Base-by-base conservation (phyloP, 2,113 vertebrate genomes). In the Cryptomyrus ogoouensis region DNA sequence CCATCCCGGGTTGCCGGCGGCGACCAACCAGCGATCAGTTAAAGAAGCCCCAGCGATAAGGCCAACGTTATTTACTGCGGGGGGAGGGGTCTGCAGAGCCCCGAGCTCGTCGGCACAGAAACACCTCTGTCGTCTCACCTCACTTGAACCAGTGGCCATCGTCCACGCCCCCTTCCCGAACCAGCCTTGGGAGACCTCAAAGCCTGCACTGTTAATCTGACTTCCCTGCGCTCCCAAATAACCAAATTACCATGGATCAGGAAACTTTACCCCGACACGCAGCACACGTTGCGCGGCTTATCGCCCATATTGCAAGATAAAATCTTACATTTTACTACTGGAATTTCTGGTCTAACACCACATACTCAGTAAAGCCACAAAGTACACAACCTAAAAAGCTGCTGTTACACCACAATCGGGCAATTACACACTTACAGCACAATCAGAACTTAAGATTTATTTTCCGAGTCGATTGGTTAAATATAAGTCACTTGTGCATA, bases 71-170 rank as follows among this genome's bases (percentile, higher is more conserved):
- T 27, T 74, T 74, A 74, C 62, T 35, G 2, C n/a, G 0, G 49
- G 6, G 7, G n/a, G 15, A 0, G 87, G 56, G 46, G 88, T 46
- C 80, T 24, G 19, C 8, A 80, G 46, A 46, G 42, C 17, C 85
- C 58, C 8, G 2, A 50, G 47, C 47, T 42, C 50, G 1, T 24
- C 39, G 0, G 39, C 85, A 62, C 66, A 50, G 66, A 90, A 90
- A 53, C 31, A 49, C 58, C 62, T 74, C 35, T 88, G 58, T 77
- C 31, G 46, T 50, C 52, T 90, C 83, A 90, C 89, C 89, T 77
- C 24, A 80, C 47, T 44, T 90, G 85, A 90, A 74, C 89, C 47
- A 47, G 44, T 3, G 13, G 89, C 35, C 83, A 8, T 27, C n/a
- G n/a, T 3, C 3, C 10, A 27, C 1, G 0, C 62, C n/a, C 58